These are phyloP conservation scores for Champsocephalus esox DNA, from an alignment of 2,797 vertebrate species.

Conservation along the genomic window DNA sequence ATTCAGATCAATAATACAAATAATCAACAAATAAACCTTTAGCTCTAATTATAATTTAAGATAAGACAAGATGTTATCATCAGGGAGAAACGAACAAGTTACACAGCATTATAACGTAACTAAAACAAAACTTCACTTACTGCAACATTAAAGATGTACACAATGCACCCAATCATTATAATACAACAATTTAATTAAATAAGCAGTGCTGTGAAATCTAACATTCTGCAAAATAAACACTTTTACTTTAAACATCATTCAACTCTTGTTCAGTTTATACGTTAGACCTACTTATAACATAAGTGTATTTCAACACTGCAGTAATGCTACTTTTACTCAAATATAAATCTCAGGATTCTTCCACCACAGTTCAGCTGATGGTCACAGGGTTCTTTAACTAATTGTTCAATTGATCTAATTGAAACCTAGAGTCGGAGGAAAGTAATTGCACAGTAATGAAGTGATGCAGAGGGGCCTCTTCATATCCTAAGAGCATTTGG, in stretches of 20 bases:
- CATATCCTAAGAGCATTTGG: background rate
- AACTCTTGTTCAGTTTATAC: no score
- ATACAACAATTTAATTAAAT: background rate
- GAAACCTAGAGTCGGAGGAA: background rate
- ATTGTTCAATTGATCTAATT: slow-evolving; percentile 16
- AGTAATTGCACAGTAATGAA: background rate
- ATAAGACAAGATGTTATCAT: background rate
- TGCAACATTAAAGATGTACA: background rate
- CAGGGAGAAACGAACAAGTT: no score
- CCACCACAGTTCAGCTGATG: background rate
- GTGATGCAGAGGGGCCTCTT: background rate
- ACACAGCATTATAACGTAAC: no score
- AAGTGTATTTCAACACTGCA: background rate
- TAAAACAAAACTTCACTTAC: background rate
- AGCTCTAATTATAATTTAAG: background rate
- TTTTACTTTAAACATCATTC: no score
- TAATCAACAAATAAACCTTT: background rate
- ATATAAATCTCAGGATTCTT: background rate
- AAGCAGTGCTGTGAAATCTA: background rate
- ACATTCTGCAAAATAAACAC: no score
- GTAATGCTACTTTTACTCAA: background rate
- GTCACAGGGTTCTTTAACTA: slow-evolving; percentile 1
- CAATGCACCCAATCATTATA: background rate
- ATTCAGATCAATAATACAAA: background rate
- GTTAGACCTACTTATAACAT: background rate